These are phyloP conservation scores for Pyralis farinalis DNA, from an alignment of 2,888 invertebrate genomes.

Conservation along the genomic window DNA sequence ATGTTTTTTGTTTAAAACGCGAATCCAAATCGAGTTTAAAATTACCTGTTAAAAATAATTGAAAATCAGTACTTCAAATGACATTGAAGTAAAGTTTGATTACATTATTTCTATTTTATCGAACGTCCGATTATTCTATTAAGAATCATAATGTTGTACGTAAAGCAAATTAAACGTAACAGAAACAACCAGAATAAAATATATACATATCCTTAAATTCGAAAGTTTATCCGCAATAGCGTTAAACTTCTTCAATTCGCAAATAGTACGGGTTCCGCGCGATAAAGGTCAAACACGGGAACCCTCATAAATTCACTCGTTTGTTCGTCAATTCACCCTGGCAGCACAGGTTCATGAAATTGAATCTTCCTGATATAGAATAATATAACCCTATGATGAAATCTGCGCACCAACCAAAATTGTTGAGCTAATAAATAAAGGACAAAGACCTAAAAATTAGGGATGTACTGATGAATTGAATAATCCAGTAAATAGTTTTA, in stretches of 20 bases:
- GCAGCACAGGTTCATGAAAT: slow-evolving; percentile 7
- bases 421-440: neutral
- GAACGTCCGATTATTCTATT: no score
- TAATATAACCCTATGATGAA: slow-evolving; percentile 6
- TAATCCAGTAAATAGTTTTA: neutral
- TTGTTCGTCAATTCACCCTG: slow-evolving; percentile 8
- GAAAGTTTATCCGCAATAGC: neutral
- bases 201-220: no score
- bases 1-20: no score
- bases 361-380: slow-evolving; percentile 5
- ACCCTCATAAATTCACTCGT: slow-evolving; percentile 9
- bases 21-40: no score
- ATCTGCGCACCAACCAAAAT: neutral
- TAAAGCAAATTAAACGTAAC: no score
- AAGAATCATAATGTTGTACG: no score
- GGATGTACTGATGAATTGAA: neutral
- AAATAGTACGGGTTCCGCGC: slow-evolving; percentile 6
- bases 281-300: slow-evolving; percentile 6
- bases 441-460: neutral
- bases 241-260: slow-evolving; percentile 5
- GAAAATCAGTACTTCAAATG: no score
- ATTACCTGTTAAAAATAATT: no score
- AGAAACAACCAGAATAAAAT: no score
- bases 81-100: no score
- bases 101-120: no score